Percentiles rank a stretch among this genome's conserved stretches.
Evolutionary conservation across 2,888 invertebrate genomes (phyloP).

Genomic region (Dicranocentrus wangi): DNA sequence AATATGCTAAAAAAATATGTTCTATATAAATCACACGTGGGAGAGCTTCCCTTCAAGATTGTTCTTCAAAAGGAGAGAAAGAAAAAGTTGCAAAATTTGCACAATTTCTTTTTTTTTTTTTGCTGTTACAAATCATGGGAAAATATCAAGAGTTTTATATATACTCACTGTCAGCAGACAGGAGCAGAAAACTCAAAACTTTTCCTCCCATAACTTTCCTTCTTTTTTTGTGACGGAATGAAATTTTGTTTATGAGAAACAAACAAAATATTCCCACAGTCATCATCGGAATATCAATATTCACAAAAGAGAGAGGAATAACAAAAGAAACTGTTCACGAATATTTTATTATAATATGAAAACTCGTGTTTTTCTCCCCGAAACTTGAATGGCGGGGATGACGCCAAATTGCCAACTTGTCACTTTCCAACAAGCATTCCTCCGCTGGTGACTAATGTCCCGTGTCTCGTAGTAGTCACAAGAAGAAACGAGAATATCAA

Average conservation of each 20-base stretch:
- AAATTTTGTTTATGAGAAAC: conserved; percentile 19
- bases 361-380: background rate
- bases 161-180: background rate
- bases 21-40: too few species aligned
- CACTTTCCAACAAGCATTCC: conserved; percentile 10
- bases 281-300: background rate
- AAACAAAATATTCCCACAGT: too few species aligned
- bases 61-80: background rate
- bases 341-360: background rate
- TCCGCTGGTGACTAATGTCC: background rate
- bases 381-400: background rate
- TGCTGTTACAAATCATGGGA: too few species aligned
- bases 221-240: background rate
- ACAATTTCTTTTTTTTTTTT: too few species aligned
- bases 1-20: too few species aligned
- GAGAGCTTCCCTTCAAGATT: too few species aligned
- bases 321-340: too few species aligned
- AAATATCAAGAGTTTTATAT: too few species aligned
- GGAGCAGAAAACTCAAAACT: background rate
- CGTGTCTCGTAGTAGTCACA: too few species aligned
- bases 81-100: background rate
- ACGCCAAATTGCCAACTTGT: conserved; percentile 20
- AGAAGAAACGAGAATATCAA: too few species aligned
- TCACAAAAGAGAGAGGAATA: background rate
- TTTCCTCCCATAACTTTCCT: conserved; percentile 2